Percentiles rank a stretch among this genome's conserved stretches.
Evolutionary conservation across 23 tunicate species (phyloP).

Genomic region (Clavelina lepadiformis): DNA sequence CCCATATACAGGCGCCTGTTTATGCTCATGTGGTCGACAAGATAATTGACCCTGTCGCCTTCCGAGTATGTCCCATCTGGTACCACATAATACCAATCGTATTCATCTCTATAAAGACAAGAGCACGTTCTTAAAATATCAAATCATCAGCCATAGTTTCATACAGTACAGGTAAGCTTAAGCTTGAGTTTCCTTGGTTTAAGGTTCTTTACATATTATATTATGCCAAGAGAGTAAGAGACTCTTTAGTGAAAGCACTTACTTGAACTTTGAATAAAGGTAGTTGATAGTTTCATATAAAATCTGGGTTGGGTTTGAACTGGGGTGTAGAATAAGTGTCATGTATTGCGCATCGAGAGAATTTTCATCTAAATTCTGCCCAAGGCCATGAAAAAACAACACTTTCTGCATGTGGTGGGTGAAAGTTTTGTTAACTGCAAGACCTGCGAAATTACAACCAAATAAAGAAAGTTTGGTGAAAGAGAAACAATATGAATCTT

Average conservation of each 20-base stretch:
- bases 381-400: constrained; percentile 51
- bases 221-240: neutral
- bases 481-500: too few relatives aligned
- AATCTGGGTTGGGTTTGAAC: constrained; percentile 26
- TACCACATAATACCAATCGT: constrained; percentile 92
- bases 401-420: constrained; percentile 89
- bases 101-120: constrained; percentile 45
- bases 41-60: constrained; percentile 62
- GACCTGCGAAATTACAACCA: constrained; percentile 31
- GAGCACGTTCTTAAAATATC: neutral
- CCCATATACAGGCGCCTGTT: constrained; percentile 92
- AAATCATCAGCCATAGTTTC: too few relatives aligned
- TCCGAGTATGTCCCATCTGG: constrained; percentile 66
- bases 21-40: constrained; percentile 91
- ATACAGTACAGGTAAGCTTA: too few relatives aligned
- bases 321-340: constrained; percentile 46
- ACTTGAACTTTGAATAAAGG: constrained; percentile 47
- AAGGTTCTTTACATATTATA: neutral
- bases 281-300: constrained; percentile 45
- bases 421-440: constrained; percentile 83
- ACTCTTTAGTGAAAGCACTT: too few relatives aligned
- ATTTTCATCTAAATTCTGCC: constrained; percentile 8
- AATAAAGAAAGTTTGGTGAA: too few relatives aligned
- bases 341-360: constrained; percentile 33
- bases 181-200: neutral